Percentiles rank a stretch among this genome's conserved stretches.
Evolutionary conservation across 2,113 vertebrate genomes (phyloP).

Genomic region (Seriola rivoliana): DNA sequence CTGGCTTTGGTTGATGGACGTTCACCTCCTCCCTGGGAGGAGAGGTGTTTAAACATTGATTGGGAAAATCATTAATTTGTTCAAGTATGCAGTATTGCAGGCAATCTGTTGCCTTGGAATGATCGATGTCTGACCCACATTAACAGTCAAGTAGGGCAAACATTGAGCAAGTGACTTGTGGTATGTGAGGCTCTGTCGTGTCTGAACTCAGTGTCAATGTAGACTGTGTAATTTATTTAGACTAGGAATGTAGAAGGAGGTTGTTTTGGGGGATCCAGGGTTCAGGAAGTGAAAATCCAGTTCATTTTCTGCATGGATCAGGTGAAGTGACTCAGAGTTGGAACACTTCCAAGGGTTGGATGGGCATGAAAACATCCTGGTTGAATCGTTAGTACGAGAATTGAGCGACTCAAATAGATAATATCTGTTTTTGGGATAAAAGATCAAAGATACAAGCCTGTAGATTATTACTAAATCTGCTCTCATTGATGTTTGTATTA

Average conservation of each 20-base stretch:
- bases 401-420: neutral
- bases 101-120: slow-evolving; percentile 59
- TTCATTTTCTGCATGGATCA: neutral
- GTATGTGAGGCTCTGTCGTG: slow-evolving; percentile 23
- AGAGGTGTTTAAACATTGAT: slow-evolving; percentile 70
- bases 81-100: slow-evolving; percentile 67
- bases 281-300: neutral
- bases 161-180: slow-evolving; percentile 8
- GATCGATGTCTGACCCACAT: slow-evolving; percentile 67
- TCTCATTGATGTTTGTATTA: neutral
- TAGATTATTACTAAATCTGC: slow-evolving; percentile 1
- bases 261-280: neutral
- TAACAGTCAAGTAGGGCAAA: slow-evolving; percentile 56
- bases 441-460: neutral
- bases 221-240: neutral
- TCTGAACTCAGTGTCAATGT: neutral
- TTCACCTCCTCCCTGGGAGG: slow-evolving; percentile 52
- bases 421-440: neutral
- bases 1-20: slow-evolving; percentile 59
- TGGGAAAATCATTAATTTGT: slow-evolving; percentile 69
- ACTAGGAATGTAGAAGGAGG: neutral
- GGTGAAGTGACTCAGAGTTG: neutral
- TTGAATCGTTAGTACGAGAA: slow-evolving; percentile 5
- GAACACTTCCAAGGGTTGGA: neutral
- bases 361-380: neutral